These are phyloP conservation scores for Hemiscyllium ocellatum DNA, from an alignment of 2,113 vertebrate genomes.

Conservation along the genomic window DNA sequence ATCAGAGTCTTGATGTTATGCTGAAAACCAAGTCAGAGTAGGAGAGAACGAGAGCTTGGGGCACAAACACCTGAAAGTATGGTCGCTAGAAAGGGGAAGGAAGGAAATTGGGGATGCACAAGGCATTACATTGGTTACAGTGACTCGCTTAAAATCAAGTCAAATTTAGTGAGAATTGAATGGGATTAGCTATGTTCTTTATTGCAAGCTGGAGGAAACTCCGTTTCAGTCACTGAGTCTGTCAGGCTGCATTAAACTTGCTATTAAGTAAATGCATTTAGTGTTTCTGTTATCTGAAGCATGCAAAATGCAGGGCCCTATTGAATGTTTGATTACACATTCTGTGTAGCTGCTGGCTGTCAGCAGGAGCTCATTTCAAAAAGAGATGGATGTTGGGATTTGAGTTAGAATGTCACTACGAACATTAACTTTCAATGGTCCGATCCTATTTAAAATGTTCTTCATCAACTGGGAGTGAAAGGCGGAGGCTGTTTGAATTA, in stretches of 20 bases:
- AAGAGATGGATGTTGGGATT: not conserved
- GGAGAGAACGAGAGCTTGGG: not conserved
- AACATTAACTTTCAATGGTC: constrained; percentile 26
- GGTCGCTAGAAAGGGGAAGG: not conserved
- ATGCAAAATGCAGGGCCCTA: constrained; percentile 6
- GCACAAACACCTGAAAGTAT: not conserved
- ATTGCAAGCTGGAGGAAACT: not conserved
- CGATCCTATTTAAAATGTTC: constrained; percentile 10
- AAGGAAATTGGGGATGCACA: not conserved
- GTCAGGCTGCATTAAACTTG: not conserved
- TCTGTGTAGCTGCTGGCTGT: not conserved
- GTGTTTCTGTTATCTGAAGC: constrained; percentile 31
- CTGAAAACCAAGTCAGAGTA: no score
- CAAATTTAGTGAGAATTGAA: not conserved
- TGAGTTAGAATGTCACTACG: not conserved
- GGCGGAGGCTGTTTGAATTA: not conserved
- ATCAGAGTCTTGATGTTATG: not conserved
- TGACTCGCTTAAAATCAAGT: not conserved
- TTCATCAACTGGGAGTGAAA: constrained; percentile 29
- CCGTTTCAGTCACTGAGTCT: constrained; percentile 14
- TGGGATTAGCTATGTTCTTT: not conserved
- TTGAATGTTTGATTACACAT: constrained; percentile 3
- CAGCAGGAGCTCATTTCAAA: constrained; percentile 13
- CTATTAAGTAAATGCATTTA: constrained; percentile 6
- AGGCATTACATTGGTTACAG: not conserved